Evolutionary conservation across 2,113 vertebrate genomes (phyloP).

Genomic region (Cyphomyrus discorhynchus): DNA sequence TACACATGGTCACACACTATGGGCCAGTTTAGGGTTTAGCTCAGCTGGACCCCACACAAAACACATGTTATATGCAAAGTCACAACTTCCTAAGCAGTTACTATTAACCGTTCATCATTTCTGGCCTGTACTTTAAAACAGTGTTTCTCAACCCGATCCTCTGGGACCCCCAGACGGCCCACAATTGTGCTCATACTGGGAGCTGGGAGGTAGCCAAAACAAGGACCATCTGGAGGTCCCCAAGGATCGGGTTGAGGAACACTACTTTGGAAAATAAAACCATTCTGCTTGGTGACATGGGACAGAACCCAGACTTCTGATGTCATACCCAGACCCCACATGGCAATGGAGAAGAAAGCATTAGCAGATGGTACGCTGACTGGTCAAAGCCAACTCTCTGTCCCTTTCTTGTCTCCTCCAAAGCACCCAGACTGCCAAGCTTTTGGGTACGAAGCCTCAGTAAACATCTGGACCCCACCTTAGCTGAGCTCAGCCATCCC

Average conservation of each 20-base stretch:
- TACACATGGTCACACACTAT: not conserved
- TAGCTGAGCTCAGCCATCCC: not conserved
- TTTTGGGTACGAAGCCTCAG: not conserved
- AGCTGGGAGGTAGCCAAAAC: not conserved
- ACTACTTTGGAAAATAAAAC: not conserved
- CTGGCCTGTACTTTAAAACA: not conserved
- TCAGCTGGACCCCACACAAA: not conserved
- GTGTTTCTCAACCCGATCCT: not conserved
- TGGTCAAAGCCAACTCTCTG: not conserved
- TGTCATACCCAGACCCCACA: not conserved
- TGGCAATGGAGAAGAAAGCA: not conserved
- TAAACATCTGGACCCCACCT: not conserved
- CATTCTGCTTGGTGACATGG: not conserved
- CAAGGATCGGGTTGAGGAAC: not conserved
- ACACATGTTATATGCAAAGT: not conserved
- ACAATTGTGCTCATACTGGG: not conserved
- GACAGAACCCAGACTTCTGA: not conserved
- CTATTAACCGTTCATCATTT: not conserved
- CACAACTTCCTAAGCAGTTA: not conserved
- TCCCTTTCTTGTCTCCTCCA: not conserved
- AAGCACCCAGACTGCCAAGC: not conserved
- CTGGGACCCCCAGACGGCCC: not conserved
- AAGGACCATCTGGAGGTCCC: not conserved
- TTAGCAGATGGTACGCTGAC: not conserved
- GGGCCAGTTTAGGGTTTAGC: not conserved